Evolutionary conservation across 2,888 invertebrate genomes (phyloP), one percentile per base, ranked within the genome.

Genomic region (Matsumyia berberina): DNA sequence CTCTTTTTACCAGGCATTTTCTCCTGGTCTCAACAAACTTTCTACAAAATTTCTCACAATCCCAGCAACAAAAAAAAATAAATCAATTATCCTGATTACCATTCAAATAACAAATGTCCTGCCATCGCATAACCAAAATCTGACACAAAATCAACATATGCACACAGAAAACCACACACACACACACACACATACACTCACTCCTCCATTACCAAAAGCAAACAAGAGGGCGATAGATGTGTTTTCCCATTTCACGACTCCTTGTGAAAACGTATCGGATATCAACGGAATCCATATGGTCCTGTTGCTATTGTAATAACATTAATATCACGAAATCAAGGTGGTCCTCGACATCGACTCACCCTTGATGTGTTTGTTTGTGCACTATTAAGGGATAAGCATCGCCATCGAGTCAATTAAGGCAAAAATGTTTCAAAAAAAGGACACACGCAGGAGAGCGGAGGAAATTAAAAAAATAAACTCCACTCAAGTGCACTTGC

Each of bases 341-440:
- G 85, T 85, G 85, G 85, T 85, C 85, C 83, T 85, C 72, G 70
- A 66, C 85, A 79, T 85, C 72, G 70, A 66, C 60, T 44, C 66
- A 37, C 57, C 39, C 73, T 64, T 51, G 17, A 31, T 42, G 70
- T 76, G 72, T 76, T 80, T 76, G 70, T 70, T 85, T 85, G 80
- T 55, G 69, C 73, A 80, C 85, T 85, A 85, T 85, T 85, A 85
- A 85, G 80, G 85, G 85, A 85, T 85, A 85, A 85, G 69, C 74
- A 85, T 74, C 70, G 49, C 64, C 74, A 85, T 74, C 70, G 49
- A 85, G 85, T 85, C 85, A 85, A 85, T 85, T 85, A 85, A 85
- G 66, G 67, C 80, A 64, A 69, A 85, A 85, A 85, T 85, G 80
- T 80, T 74, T 79, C 79, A 64, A 85, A 79, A 24, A 78, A 85